Conservation (phyloP, 2,888 invertebrate genomes). For the Hartigia nigra region DNA sequence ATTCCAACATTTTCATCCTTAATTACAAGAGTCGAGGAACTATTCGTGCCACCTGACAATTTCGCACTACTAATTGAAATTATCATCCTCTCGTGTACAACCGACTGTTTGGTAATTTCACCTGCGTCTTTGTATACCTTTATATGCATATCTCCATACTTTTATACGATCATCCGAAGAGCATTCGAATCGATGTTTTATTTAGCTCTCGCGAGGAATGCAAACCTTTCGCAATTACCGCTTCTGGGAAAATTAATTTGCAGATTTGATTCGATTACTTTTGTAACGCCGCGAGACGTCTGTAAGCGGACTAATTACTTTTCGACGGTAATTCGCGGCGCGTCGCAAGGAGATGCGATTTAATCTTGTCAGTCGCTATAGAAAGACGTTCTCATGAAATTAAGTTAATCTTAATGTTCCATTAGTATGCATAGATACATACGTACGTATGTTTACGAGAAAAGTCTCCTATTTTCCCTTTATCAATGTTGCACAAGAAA, state of each 20-base stretch:
- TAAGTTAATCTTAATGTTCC: not conserved
- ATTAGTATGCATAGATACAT: not conserved
- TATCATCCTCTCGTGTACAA: not conserved
- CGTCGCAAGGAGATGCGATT: not conserved
- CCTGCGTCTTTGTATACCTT: not conserved
- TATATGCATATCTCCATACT: not conserved
- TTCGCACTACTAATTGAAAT: not conserved
- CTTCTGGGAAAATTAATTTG: constrained; percentile 45
- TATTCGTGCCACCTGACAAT: not conserved
- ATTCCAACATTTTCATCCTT: not conserved
- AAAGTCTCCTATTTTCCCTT: not conserved
- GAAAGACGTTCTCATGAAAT: not conserved
- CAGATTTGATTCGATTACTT: constrained; percentile 43
- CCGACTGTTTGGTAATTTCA: not conserved
- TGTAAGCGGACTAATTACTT: constrained; percentile 26
- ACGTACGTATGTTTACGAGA: not conserved
- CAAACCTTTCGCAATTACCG: constrained; percentile 43
- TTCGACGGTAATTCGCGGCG: not conserved
- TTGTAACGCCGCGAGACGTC: constrained; percentile 43
- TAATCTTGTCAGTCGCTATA: not conserved
- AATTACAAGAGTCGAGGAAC: not conserved
- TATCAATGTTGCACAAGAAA: not conserved
- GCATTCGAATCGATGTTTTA: constrained; percentile 39
- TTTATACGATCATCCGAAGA: constrained; percentile 28
- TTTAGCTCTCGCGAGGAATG: constrained; percentile 30